Conservation (phyloP, 2,888 invertebrate species). For the Idaea aversata region DNA sequence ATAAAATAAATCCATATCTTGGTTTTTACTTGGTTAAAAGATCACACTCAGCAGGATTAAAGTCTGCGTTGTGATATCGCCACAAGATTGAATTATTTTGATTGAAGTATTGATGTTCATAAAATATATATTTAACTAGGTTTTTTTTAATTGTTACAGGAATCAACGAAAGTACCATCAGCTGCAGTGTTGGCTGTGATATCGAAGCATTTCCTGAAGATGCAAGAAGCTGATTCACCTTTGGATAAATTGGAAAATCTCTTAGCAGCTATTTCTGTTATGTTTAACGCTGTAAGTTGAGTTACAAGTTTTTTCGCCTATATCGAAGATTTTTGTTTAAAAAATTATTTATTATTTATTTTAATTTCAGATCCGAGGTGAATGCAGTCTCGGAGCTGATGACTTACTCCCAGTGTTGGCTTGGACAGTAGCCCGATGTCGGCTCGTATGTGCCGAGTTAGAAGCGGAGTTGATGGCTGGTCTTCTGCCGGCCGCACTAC, state of each 20-base stretch:
- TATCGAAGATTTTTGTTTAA: constrained; percentile 9
- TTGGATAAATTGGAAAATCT: constrained; percentile 95
- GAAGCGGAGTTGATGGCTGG: constrained; percentile 99
- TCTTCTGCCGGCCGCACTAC: constrained; percentile 92
- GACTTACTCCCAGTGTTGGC: constrained; percentile 95
- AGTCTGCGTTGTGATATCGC: too few relatives aligned
- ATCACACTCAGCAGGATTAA: too few relatives aligned
- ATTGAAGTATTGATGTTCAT: background rate
- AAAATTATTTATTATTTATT: background rate
- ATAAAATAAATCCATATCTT: background rate
- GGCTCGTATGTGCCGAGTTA: constrained; percentile 94
- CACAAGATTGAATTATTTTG: too few relatives aligned
- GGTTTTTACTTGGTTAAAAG: constrained; percentile 2
- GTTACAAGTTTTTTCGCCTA: too few relatives aligned
- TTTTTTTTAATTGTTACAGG: constrained; percentile 49
- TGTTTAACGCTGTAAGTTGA: constrained; percentile 87
- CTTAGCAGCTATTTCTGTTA: constrained; percentile 92
- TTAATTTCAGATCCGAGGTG: constrained; percentile 82
- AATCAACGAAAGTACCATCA: constrained; percentile 88
- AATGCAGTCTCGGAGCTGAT: constrained; percentile 88
- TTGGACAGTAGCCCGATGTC: constrained; percentile 94
- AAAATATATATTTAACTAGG: background rate
- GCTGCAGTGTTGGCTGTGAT: constrained; percentile 88
- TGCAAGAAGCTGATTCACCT: constrained; percentile 95
- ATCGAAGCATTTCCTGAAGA: constrained; percentile 87